Evolutionary conservation across 1,140 invertebrate genomes (phyloP).

Genomic region (Stegodyphus mimosarum): DNA sequence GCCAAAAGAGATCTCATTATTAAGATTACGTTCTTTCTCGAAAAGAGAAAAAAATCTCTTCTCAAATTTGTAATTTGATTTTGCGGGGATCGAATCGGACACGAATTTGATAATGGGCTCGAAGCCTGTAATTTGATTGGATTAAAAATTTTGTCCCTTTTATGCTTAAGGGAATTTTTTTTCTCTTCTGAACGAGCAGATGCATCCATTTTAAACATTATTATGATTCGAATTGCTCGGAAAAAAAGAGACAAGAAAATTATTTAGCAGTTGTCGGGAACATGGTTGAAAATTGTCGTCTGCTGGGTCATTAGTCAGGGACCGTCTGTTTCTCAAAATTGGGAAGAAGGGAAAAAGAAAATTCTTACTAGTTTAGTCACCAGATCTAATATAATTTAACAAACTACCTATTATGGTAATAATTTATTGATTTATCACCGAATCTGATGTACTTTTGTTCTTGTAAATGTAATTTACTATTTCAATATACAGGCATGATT

Average conservation of each 20-base stretch:
- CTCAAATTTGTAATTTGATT: conserved; percentile 42
- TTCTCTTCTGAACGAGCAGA: no score
- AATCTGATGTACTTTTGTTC: no score
- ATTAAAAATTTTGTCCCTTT: conserved; percentile 34
- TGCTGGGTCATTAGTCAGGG: conserved; percentile 26
- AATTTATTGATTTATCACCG: no score
- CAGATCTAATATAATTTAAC: no score
- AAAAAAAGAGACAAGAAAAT: conserved; percentile 12
- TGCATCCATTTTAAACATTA: neutral
- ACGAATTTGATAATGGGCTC: conserved; percentile 47
- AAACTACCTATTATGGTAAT: no score
- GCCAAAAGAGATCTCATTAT: conserved; percentile 28
- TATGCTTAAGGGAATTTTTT: neutral
- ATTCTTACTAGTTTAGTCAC: no score
- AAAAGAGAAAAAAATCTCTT: conserved; percentile 14
- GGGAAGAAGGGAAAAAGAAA: neutral
- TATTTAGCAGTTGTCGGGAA: conserved; percentile 21
- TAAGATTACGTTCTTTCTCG: conserved; percentile 34
- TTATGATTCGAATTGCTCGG: neutral
- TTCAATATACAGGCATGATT: no score
- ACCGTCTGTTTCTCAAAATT: neutral
- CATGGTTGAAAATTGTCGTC: conserved; percentile 14
- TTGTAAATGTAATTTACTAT: no score
- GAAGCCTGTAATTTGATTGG: conserved; percentile 33
- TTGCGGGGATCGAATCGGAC: conserved; percentile 17